These are phyloP conservation scores for Eospalax fontanierii DNA, from an alignment of 2,797 vertebrate genomes.

Conservation along the genomic window DNA sequence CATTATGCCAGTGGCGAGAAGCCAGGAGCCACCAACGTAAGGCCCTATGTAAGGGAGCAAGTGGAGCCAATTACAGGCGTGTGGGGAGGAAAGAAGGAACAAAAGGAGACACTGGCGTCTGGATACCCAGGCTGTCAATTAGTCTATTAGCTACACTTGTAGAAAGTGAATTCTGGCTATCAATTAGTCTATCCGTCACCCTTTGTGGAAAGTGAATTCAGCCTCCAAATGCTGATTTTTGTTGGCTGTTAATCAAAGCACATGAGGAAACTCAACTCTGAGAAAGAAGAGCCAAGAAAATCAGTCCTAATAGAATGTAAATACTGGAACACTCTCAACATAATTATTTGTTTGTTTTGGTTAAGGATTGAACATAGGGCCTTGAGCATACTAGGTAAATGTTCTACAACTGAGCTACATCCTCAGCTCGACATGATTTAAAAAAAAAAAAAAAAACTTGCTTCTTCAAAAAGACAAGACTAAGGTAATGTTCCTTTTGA, in stretches of 20 bases:
- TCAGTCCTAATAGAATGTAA: conserved; percentile 19
- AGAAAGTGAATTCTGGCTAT: neutral
- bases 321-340: neutral
- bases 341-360: neutral
- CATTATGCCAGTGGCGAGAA: neutral
- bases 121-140: neutral
- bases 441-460: neutral
- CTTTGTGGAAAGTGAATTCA: neutral
- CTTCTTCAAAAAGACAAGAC: neutral
- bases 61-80: neutral
- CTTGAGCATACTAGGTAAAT: neutral
- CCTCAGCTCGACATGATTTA: neutral
- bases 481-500: neutral
- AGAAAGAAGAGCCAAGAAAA: neutral
- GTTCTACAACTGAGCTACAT: neutral
- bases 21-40: neutral
- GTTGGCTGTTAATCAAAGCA: conserved; percentile 28
- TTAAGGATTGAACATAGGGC: neutral
- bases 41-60: neutral
- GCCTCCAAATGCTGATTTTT: neutral
- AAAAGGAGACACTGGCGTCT: neutral
- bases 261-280: neutral
- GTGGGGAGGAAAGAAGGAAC: neutral
- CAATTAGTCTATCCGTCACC: neutral
- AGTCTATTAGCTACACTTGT: neutral